Evolutionary conservation across 1,140 invertebrate species (phyloP), one percentile per base, ranked within the genome.

Genomic region (Zelostemma sp.): DNA sequence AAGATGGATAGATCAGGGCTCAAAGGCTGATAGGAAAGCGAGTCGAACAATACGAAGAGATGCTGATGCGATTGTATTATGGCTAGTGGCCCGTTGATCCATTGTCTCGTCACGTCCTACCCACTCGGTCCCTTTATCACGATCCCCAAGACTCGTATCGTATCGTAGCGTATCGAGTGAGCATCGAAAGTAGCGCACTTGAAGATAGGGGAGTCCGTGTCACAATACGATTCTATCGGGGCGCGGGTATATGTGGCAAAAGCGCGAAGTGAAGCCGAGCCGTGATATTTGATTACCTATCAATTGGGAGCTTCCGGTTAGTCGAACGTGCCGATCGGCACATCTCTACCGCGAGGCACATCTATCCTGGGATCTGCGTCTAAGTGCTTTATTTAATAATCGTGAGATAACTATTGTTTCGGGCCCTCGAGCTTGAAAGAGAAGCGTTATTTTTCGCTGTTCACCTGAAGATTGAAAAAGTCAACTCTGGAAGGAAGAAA

Each of bases 1-100:
- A 72, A 67, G 68, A 72, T 41, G 50, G 67, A 64, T 53, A 63
- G 67, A 73, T 11, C 51, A 60, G 61, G 67, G 70, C 66, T 78
- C 72, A 68, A 75, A 73, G 74, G 74, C 74, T 73, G 82, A 82
- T 83, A 84, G 81, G 80, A 84, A 85, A 85, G 82, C 80, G 56
- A 78, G 73, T 64, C 77, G 80, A 80, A 83, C 81, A 83, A 85
- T 83, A 80, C 73, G 66, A 73, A 76, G 81, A 85, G 83, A 85
- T 85, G 84, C 84, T 86, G 84, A 85, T 86, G 84, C 83, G 84
- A 86, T 86, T 84, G 82, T 86, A 85, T 85, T 81, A 84, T 82
- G 76, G 77, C 80, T 85, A 80, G 83, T 83, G 81, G 81, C 77
- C 81, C 77, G 77, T 70, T 77, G 78, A 82, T 83, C 84, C 77